Conservation (phyloP, 2,113 vertebrate genomes). For the Tiliqua scincoides region DNA sequence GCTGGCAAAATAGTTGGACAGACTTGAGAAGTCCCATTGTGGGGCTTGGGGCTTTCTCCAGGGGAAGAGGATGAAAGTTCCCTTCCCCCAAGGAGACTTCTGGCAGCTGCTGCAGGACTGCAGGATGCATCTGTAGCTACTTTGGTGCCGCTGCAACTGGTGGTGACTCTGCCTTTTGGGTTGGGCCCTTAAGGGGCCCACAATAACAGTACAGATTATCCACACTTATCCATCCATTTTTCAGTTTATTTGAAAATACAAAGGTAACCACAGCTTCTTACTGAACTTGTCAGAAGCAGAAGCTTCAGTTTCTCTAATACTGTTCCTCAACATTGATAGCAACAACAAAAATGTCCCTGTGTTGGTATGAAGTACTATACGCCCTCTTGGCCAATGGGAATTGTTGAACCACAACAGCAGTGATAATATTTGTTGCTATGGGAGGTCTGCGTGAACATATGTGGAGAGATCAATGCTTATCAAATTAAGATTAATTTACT, state of each 20-base stretch:
- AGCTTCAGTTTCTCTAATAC: not conserved
- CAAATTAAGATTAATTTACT: slow-evolving; percentile 49
- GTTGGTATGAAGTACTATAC: slow-evolving; percentile 37
- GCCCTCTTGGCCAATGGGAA: slow-evolving; percentile 51
- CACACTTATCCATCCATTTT: not conserved
- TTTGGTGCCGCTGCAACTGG: too few species aligned
- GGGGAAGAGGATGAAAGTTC: too few species aligned
- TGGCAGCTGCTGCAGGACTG: too few species aligned
- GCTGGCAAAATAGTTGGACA: too few species aligned
- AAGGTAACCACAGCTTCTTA: not conserved
- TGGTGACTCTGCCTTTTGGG: too few species aligned
- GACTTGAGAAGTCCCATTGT: too few species aligned
- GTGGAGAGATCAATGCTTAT: slow-evolving; percentile 35
- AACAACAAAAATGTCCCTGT: slow-evolving; percentile 32
- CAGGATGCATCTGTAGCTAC: too few species aligned
- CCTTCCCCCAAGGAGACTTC: too few species aligned
- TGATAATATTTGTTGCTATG: slow-evolving; percentile 44
- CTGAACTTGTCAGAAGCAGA: not conserved
- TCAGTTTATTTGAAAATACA: not conserved
- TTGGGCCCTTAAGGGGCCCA: not conserved
- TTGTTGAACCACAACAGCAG: slow-evolving; percentile 27
- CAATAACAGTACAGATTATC: not conserved
- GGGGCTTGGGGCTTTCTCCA: too few species aligned
- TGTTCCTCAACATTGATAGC: slow-evolving; percentile 13
- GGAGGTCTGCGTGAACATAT: slow-evolving; percentile 10